Evolutionary conservation across 2,888 invertebrate species (phyloP).

Genomic region (Dugesia japonica): DNA sequence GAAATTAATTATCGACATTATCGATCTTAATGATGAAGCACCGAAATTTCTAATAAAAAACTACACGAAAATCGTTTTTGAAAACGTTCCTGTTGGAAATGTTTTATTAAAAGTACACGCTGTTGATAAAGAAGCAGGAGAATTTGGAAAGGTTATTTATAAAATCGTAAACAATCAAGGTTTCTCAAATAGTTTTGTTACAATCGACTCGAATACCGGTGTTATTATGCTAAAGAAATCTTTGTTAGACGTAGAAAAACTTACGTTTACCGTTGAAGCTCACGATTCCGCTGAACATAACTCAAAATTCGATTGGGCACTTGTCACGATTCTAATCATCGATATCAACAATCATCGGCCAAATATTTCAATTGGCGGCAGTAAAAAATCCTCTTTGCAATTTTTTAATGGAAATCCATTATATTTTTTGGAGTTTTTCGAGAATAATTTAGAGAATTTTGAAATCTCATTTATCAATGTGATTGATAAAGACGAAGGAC

Average conservation of each 20-base stretch:
- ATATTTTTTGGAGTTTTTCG: conserved; percentile 20
- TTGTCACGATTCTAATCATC: background rate
- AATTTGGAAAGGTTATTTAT: conserved; percentile 24
- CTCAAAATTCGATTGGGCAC: conserved; percentile 13
- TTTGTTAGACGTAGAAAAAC: background rate
- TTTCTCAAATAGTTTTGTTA: background rate
- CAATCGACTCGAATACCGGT: conserved; percentile 20
- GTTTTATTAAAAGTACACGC: background rate
- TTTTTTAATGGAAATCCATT: background rate
- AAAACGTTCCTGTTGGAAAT: background rate
- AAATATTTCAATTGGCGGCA: background rate
- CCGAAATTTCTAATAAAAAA: conserved; percentile 20
- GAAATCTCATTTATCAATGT: conserved; percentile 26
- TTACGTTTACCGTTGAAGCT: conserved; percentile 9
- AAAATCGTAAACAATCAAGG: background rate
- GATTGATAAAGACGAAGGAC: conserved; percentile 26
- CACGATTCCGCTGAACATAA: conserved; percentile 21
- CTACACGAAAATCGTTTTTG: conserved; percentile 5
- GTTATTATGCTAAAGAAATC: background rate
- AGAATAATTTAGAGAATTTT: conserved; percentile 1
- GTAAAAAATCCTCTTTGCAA: background rate
- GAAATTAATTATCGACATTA: background rate
- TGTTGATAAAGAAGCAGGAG: conserved; percentile 1
- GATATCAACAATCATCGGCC: conserved; percentile 27
- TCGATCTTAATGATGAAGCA: conserved; percentile 29